Base-by-base conservation (phyloP, 2,888 invertebrate species). In the Lycocerus yunnanus region DNA sequence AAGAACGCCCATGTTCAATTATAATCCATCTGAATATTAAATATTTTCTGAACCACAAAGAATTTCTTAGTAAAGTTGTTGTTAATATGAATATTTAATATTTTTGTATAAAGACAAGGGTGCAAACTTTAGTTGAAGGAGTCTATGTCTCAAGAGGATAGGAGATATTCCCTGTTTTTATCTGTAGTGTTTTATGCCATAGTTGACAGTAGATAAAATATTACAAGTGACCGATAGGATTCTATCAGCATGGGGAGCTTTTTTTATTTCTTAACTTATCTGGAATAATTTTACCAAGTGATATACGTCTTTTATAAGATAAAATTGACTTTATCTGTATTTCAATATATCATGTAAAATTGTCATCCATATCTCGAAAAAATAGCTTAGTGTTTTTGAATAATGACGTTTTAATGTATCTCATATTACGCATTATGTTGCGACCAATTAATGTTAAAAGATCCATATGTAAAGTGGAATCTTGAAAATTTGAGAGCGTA, bases 121-220 rank as follows among this genome's bases (percentile, higher is more conserved):
- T 80, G 82, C 79, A 81, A 82, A 81, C 80, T 74, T 75, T 73
- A 71, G 77, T 76, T 63, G 61, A 18, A 63, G 20, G 13, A 70
- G 71, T 67, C 61, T 81, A 82, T 82, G 85, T 85, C 86, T 85
- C 86, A 84, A 83, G 86, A 84, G 86, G 84, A 84, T 85, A 86
- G 83, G 84, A 83, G 84, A 84, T 84, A 84, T 85, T 67, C 71
- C 61, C 61, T 18, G 16, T 58, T 86, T 86, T 87, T 87, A 87
- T 87, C 86, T 86, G 84, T 84, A 84, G 83, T 85, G 86, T 86
- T 87, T 87, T 87, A 87, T 87, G 86, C 85, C 84, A 83, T 83
- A 82, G 85, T 85, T 86, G 87, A 87, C 87, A 86, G 86, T 82
- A 85, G 86, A 86, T 87, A 87, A 87, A 87, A 87, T 86, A 86